A percentile compares a stretch with the other conserved stretches of the same genome.
Conservation (phyloP, 2,797 vertebrate genomes). For the Apogon talboti region DNA sequence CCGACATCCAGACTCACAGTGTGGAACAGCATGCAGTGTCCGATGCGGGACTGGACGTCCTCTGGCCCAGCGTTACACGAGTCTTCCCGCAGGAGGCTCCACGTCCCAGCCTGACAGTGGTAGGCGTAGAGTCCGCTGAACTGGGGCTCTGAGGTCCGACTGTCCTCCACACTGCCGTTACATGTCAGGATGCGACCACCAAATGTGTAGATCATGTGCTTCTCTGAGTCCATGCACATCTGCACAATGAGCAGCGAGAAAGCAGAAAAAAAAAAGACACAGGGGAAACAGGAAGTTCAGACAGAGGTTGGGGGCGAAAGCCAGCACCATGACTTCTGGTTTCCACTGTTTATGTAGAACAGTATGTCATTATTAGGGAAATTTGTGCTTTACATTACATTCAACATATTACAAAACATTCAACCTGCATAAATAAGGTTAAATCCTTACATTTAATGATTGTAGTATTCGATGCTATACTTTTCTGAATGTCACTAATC, state of each 20-base stretch:
- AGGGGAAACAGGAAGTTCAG: neutral
- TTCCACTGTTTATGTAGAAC: neutral
- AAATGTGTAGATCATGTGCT: slow-evolving; percentile 99
- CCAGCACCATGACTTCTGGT: neutral
- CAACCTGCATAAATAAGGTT: too few species aligned
- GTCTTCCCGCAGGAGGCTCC: slow-evolving; percentile 96
- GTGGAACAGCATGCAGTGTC: slow-evolving; percentile 99
- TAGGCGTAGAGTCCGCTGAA: slow-evolving; percentile 97
- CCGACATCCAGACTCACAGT: slow-evolving; percentile 67
- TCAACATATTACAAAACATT: too few species aligned
- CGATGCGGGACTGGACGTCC: slow-evolving; percentile 97
- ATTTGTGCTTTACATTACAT: too few species aligned
- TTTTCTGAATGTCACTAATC: too few species aligned
- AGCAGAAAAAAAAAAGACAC: neutral
- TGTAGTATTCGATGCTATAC: too few species aligned
- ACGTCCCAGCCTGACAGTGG: slow-evolving; percentile 91
- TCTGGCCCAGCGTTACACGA: slow-evolving; percentile 98
- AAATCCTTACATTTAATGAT: too few species aligned
- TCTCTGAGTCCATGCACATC: slow-evolving; percentile 99
- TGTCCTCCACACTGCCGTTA: slow-evolving; percentile 95
- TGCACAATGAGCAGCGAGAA: slow-evolving; percentile 57
- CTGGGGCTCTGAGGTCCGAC: slow-evolving; percentile 94
- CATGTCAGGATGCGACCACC: slow-evolving; percentile 97
- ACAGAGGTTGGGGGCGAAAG: neutral
- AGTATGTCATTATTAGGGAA: too few species aligned